Evolutionary conservation across 2,888 invertebrate species (phyloP), one percentile per base, ranked within the genome.

Genomic region (Ommatoiulus sabulosus): DNA sequence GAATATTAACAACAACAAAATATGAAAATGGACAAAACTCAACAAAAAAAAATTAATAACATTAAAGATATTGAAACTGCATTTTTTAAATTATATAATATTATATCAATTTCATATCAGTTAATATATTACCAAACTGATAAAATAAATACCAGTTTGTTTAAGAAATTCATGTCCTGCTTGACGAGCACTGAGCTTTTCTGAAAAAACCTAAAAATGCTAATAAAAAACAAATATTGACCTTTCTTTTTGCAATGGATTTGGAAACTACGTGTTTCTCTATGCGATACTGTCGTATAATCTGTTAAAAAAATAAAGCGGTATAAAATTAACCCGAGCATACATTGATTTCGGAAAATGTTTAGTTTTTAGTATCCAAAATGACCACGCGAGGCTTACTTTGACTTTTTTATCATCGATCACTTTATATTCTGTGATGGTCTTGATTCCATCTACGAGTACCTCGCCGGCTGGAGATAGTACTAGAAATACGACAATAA

Each of bases 371-470:
- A 35, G 35, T 35, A 35, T 35, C 10, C 10, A 20, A 84, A 84
- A 84, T 10, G 20, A 8, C 17, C 17, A 43, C 20, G 63, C 63
- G 6, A 89, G 44, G n/a, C 90, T 88, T 89, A 94, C 93, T 92
- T 94, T 94, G 0, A 97, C 95, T 93, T 97, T 97, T 93, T 98
- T 98, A 90, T 97, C 96, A 90, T 97, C 97, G 92, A 97, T 97
- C 92, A 95, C 95, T 93, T 97, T 97, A 92, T 97, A 98, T 93
- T 98, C 98, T 0, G 98, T 98, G 57, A 98, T 95, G 90, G 97
- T 96, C 93, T 98, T 98, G 88, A 96, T 94, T 35, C 97, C 97
- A 90, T 93, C 92, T 92, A 97, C 97, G 43, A 96, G 94, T 5
- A 93, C 92, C 87, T 91, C 90, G n/a, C 92, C 91, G 12, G 92